Conservation (phyloP, 2,888 invertebrate genomes). For the Mimumesa dahlbomi region DNA sequence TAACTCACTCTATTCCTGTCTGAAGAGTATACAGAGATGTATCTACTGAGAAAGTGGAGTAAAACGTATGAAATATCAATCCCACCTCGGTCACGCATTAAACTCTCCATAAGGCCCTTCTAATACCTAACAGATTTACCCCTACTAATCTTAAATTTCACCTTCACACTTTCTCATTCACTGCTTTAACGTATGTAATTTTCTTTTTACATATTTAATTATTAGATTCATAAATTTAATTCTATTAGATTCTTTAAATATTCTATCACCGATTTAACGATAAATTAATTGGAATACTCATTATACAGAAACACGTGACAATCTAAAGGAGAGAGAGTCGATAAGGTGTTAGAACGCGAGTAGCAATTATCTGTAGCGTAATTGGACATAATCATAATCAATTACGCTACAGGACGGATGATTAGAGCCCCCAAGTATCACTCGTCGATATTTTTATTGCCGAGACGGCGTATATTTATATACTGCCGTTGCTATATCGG, state of each 20-base stretch:
- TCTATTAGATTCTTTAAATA: too few species aligned
- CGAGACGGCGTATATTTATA: constrained; percentile 71
- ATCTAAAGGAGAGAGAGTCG: too few species aligned
- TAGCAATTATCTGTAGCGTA: constrained; percentile 5
- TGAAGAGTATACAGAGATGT: constrained; percentile 54
- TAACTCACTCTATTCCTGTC: constrained; percentile 64
- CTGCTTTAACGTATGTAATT: too few species aligned
- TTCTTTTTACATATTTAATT: too few species aligned
- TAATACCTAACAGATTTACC: neutral
- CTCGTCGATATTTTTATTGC: constrained; percentile 72
- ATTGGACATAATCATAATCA: constrained; percentile 15
- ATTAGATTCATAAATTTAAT: too few species aligned
- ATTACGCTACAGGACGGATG: neutral
- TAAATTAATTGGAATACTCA: too few species aligned
- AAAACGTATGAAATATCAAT: constrained; percentile 55
- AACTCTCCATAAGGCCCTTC: constrained; percentile 20
- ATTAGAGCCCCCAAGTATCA: constrained; percentile 4
- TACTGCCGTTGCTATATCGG: constrained; percentile 67
- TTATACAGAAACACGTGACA: too few species aligned
- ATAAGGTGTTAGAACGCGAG: too few species aligned
- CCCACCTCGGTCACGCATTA: constrained; percentile 31
- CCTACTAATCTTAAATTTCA: neutral
- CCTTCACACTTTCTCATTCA: neutral
- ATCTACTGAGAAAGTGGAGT: constrained; percentile 63
- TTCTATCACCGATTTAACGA: too few species aligned